A percentile compares a stretch with the other conserved stretches of the same genome.
These are phyloP conservation scores for Meandrina meandrites DNA, from an alignment of 92 coral and sea anemone species.

Conservation along the genomic window DNA sequence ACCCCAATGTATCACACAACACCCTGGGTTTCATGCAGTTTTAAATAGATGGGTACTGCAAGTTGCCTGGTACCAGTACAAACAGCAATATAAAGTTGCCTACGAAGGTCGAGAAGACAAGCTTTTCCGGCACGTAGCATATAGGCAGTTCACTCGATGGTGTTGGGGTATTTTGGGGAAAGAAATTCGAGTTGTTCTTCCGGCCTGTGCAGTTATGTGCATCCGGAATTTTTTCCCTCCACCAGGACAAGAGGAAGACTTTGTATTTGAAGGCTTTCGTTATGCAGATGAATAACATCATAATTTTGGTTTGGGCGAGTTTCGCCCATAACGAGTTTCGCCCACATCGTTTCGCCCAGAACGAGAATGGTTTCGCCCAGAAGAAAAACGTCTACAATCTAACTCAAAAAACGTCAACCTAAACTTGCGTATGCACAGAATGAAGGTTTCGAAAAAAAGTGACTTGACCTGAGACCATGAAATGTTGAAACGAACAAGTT, in stretches of 20 bases:
- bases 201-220: conserved; percentile 48
- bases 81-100: conserved; percentile 33
- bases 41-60: conserved; percentile 42
- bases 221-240: conserved; percentile 41
- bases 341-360: too few species aligned
- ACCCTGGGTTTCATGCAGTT: conserved; percentile 42
- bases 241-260: conserved; percentile 44
- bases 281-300: conserved; percentile 34
- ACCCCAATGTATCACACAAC: conserved; percentile 35
- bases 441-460: too few species aligned
- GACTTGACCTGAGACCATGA: too few species aligned
- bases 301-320: too few species aligned
- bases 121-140: conserved; percentile 45
- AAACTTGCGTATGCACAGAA: too few species aligned
- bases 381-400: too few species aligned
- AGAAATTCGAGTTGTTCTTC: conserved; percentile 40
- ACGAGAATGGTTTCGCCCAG: too few species aligned
- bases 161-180: conserved; percentile 46
- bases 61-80: conserved; percentile 30
- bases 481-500: too few species aligned
- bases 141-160: conserved; percentile 36
- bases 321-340: too few species aligned
- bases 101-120: conserved; percentile 22
- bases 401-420: too few species aligned
- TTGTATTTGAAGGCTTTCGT: conserved; percentile 41